Percentiles rank a stretch among this genome's conserved stretches.
These are phyloP conservation scores for Hylaeus anthracinus DNA, from an alignment of 1,140 invertebrate species.

Conservation along the genomic window DNA sequence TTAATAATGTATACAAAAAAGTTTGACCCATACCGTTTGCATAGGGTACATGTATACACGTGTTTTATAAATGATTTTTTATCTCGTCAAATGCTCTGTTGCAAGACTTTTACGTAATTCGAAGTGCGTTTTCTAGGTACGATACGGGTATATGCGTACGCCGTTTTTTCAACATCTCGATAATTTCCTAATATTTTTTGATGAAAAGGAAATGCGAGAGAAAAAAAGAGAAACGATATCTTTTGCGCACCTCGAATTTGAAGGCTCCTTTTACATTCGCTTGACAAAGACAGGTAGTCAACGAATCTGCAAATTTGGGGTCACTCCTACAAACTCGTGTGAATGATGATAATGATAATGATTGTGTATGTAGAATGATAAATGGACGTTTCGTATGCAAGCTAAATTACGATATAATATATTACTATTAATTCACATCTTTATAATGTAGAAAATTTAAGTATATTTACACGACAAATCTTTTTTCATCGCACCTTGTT, in stretches of 20 bases:
- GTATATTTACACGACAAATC: conserved; percentile 53
- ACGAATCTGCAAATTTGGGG: conserved; percentile 50
- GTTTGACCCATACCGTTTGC: conserved; percentile 43
- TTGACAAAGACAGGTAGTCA: conserved; percentile 4
- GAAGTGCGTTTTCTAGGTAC: conserved; percentile 29
- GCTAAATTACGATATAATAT: conserved; percentile 66
- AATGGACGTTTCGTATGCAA: conserved; percentile 64
- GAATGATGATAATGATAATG: conserved; percentile 60
- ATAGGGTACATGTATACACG: conserved; percentile 14
- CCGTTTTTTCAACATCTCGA: conserved; percentile 63
- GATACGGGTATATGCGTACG: conserved; percentile 37
- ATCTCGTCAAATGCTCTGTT: conserved; percentile 43
- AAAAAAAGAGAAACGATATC: conserved; percentile 18
- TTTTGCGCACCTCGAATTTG: conserved; percentile 41
- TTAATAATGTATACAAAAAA: conserved; percentile 45
- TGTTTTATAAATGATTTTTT: conserved; percentile 54
- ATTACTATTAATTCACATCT: conserved; percentile 67
- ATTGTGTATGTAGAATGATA: conserved; percentile 64
- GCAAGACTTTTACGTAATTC: conserved; percentile 38
- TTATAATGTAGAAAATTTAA: conserved; percentile 65
- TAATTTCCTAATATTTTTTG: conserved; percentile 67
- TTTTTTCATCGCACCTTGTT: conserved; percentile 62
- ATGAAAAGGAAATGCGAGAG: conserved; percentile 25
- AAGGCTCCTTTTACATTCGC: conserved; percentile 19
- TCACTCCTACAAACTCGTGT: conserved; percentile 55